phyloP scores from a whole-genome alignment of 2,888 invertebrate genomes.

The Xestobium rufovillosum region DNA sequence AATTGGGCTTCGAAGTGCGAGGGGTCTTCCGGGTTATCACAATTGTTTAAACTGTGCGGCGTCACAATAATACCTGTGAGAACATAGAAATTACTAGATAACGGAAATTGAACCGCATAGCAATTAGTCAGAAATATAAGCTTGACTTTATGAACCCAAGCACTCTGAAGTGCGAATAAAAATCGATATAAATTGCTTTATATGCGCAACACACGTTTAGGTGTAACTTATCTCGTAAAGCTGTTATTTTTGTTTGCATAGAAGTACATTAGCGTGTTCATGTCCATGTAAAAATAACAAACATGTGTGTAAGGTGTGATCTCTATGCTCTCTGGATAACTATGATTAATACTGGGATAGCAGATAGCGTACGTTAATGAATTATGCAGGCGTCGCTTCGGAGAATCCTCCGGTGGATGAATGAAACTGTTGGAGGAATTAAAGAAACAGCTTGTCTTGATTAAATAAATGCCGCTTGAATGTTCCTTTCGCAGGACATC shows the following conservation, averaged over 20 bases:
- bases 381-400: slow-evolving; percentile 35
- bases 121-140: slow-evolving; percentile 33
- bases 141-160: slow-evolving; percentile 34
- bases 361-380: slow-evolving; percentile 37
- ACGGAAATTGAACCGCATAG: too few species aligned
- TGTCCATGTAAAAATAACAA: slow-evolving; percentile 33
- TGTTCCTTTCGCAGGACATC: too few species aligned
- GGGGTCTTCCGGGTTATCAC: too few species aligned
- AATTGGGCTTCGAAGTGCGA: too few species aligned
- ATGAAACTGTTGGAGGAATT: slow-evolving; percentile 20
- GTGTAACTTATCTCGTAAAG: slow-evolving; percentile 39
- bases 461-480: slow-evolving; percentile 1
- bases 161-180: slow-evolving; percentile 20
- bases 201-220: slow-evolving; percentile 34
- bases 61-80: too few species aligned
- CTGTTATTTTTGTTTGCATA: slow-evolving; percentile 34
- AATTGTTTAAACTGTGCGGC: too few species aligned
- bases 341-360: slow-evolving; percentile 38
- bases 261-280: slow-evolving; percentile 41
- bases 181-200: slow-evolving; percentile 36
- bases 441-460: slow-evolving; percentile 14
- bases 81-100: too few species aligned
- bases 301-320: slow-evolving; percentile 38
- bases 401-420: slow-evolving; percentile 25
- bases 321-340: slow-evolving; percentile 37